Evolutionary conservation across 2,113 vertebrate genomes (phyloP).

Genomic region (Ifrita kowaldi): DNA sequence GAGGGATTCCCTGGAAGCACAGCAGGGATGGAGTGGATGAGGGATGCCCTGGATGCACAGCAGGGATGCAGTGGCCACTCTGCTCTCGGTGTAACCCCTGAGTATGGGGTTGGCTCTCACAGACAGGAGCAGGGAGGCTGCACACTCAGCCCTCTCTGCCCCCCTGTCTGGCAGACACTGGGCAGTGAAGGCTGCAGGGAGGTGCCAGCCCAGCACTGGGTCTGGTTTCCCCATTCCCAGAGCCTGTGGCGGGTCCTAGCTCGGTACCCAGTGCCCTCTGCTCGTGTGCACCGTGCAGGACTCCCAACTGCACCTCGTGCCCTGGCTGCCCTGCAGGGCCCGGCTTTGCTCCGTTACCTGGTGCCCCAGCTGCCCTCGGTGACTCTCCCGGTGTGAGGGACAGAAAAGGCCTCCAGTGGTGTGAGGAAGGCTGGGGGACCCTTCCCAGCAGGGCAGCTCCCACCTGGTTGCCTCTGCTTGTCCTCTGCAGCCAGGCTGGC

Average conservation of each 20-base stretch:
- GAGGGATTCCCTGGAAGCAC: background rate
- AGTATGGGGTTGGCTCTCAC: too few species aligned
- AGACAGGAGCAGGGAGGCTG: background rate
- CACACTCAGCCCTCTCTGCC: background rate
- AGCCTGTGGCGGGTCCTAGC: background rate
- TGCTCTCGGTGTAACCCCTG: background rate
- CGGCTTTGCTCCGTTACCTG: background rate
- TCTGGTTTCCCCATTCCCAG: background rate
- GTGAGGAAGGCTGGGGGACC: accelerated
- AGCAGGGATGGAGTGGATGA: too few species aligned
- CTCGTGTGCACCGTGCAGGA: accelerated
- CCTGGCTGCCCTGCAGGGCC: background rate
- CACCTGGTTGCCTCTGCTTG: background rate
- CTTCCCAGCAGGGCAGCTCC: background rate
- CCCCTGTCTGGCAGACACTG: background rate
- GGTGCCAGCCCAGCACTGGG: background rate
- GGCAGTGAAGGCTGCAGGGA: background rate
- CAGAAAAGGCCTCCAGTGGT: background rate
- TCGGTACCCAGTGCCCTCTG: background rate
- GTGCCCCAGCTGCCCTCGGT: background rate
- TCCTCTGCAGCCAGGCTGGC: background rate
- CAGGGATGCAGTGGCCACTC: background rate
- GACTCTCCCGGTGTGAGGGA: background rate
- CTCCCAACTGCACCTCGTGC: background rate
- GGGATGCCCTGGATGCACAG: accelerated